A percentile compares a stretch with the other conserved stretches of the same genome.
These are phyloP conservation scores for Hyles vespertilio DNA, from an alignment of 1,140 invertebrate species.

Conservation along the genomic window DNA sequence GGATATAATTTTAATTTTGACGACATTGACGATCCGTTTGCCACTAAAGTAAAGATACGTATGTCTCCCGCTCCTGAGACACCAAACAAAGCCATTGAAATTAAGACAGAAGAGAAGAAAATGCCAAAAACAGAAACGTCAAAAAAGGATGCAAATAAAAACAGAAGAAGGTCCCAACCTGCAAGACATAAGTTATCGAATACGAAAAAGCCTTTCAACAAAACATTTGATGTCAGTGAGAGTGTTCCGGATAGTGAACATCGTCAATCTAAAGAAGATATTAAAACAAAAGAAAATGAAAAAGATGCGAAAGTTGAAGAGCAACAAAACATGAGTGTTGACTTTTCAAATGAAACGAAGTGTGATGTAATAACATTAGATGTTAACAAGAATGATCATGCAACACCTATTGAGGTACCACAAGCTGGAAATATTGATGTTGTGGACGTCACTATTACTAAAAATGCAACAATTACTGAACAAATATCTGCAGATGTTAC, in stretches of 20 bases:
- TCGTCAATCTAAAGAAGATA: not conserved
- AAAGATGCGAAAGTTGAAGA: too few species aligned
- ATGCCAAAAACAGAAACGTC: constrained; percentile 6
- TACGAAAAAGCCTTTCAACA: constrained; percentile 33
- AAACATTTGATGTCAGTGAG: constrained; percentile 11
- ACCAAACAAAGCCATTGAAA: constrained; percentile 11
- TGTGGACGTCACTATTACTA: not conserved
- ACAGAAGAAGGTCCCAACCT: constrained; percentile 42
- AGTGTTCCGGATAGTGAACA: constrained; percentile 1
- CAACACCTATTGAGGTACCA: too few species aligned
- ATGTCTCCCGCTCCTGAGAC: constrained; percentile 39
- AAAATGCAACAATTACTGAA: not conserved
- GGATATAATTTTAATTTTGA: constrained; percentile 65
- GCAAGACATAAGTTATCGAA: constrained; percentile 26
- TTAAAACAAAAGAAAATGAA: too few species aligned
- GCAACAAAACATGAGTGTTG: too few species aligned
- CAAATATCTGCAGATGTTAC: not conserved
- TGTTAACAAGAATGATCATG: too few species aligned
- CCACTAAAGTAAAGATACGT: constrained; percentile 56
- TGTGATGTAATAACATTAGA: too few species aligned
- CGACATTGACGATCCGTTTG: constrained; percentile 60
- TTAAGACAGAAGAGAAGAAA: constrained; percentile 10
- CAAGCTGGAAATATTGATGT: not conserved
- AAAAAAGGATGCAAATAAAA: constrained; percentile 27
- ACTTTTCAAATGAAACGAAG: too few species aligned